phyloP scores from a whole-genome alignment of 2,888 invertebrate species.

The Lydus trimaculatus region DNA sequence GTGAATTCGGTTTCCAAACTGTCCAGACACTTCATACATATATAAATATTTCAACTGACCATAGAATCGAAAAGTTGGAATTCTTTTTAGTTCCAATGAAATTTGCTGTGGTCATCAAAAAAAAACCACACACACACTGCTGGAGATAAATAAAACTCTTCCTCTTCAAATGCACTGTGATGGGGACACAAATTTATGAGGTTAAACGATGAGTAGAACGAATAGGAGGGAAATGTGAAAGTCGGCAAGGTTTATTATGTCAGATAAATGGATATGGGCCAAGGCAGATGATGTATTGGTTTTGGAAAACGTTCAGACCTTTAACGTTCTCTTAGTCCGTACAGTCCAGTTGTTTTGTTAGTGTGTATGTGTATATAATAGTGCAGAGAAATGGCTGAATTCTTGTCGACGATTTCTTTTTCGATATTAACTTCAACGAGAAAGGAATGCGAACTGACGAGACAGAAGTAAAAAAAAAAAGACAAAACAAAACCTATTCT shows the following conservation, averaged over 20 bases:
- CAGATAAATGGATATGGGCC: conserved; percentile 6
- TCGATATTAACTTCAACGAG: not conserved
- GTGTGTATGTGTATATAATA: not conserved
- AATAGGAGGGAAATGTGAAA: not conserved
- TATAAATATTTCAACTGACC: not conserved
- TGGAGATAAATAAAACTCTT: not conserved
- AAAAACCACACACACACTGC: no score
- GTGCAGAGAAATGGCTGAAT: not conserved
- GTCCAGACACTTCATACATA: not conserved
- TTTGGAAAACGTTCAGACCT: conserved; percentile 7
- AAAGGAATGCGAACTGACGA: not conserved
- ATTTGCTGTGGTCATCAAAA: not conserved
- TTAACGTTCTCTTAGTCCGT: not conserved
- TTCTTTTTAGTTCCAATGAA: not conserved
- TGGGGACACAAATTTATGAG: conserved; percentile 4
- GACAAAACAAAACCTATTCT: not conserved
- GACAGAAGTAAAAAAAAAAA: not conserved
- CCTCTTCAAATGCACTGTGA: not conserved
- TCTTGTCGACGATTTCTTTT: not conserved
- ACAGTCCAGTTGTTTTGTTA: not conserved
- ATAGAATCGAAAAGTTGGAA: not conserved
- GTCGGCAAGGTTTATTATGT: conserved; percentile 6
- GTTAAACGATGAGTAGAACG: not conserved
- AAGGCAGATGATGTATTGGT: not conserved
- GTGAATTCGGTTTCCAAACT: not conserved